Conservation (phyloP, 1,140 invertebrate genomes). For the Atta texana region DNA sequence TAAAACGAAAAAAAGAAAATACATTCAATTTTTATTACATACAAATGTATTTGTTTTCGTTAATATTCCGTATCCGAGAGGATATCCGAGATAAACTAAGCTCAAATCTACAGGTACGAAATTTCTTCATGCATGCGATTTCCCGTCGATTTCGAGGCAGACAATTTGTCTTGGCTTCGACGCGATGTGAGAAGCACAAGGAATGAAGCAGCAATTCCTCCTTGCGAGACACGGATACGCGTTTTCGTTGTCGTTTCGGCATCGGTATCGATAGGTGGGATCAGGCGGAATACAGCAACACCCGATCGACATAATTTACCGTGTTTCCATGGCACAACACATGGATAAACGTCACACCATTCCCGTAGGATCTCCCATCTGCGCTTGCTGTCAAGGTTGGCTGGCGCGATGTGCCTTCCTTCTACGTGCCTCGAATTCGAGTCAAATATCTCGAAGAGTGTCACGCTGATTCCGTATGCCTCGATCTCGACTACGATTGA, state of each 20-base stretch:
- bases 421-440: slow-evolving; percentile 71
- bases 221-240: slow-evolving; percentile 56
- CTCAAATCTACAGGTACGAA: slow-evolving; percentile 54
- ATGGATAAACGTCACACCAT: slow-evolving; percentile 72
- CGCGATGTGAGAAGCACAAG: slow-evolving; percentile 46
- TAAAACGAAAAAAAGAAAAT: not conserved
- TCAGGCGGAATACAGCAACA: slow-evolving; percentile 62
- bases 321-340: slow-evolving; percentile 62
- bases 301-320: slow-evolving; percentile 71
- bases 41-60: slow-evolving; percentile 12
- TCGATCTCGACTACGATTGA: slow-evolving; percentile 34
- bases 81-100: slow-evolving; percentile 23
- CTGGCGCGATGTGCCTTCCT: slow-evolving; percentile 59
- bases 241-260: slow-evolving; percentile 43
- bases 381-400: slow-evolving; percentile 73
- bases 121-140: slow-evolving; percentile 44
- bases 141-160: slow-evolving; percentile 7
- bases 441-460: slow-evolving; percentile 53
- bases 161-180: slow-evolving; percentile 49
- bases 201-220: slow-evolving; percentile 49
- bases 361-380: slow-evolving; percentile 68
- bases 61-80: slow-evolving; percentile 7
- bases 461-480: slow-evolving; percentile 56
- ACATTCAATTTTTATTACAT: not conserved
- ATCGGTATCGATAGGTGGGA: slow-evolving; percentile 51